A percentile compares a stretch with the other conserved stretches of the same genome.
phyloP scores from a whole-genome alignment of 2,797 vertebrate genomes.

The Crax fasciolata region DNA sequence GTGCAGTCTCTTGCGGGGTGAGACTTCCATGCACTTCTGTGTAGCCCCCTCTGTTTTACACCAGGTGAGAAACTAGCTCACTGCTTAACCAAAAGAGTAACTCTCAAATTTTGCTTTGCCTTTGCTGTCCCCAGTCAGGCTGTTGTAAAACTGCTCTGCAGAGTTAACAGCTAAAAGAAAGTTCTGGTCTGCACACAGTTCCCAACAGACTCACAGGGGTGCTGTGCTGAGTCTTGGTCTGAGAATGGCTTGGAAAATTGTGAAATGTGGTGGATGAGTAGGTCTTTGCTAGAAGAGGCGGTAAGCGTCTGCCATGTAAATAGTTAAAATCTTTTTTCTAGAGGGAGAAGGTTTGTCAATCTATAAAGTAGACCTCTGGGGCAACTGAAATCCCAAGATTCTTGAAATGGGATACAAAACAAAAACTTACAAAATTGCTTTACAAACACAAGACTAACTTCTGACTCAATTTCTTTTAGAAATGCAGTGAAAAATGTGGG shows the following conservation, averaged over 20 bases:
- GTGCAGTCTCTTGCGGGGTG: not conserved
- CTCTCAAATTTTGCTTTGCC: not conserved
- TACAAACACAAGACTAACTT: not conserved
- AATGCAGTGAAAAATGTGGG: not conserved
- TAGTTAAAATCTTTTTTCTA: not conserved
- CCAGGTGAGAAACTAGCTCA: not conserved
- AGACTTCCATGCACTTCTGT: not conserved
- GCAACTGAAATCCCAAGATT: not conserved
- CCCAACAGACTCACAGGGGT: not conserved
- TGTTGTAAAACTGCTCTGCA: not conserved
- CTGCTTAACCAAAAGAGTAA: not conserved
- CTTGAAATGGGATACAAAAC: not conserved
- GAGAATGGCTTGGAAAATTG: not conserved
- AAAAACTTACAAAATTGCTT: not conserved
- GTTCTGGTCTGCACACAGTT: not conserved
- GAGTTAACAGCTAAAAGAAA: not conserved
- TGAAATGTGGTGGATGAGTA: not conserved
- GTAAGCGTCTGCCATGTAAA: not conserved
- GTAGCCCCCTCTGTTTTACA: not conserved
- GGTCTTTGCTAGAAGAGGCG: not conserved
- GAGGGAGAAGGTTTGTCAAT: not conserved
- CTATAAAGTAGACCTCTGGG: not conserved
- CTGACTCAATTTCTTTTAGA: not conserved
- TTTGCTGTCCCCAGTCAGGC: not conserved
- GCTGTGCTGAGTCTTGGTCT: not conserved